phyloP scores from a whole-genome alignment of 2,888 invertebrate species.

The Stegophylla sp. region DNA sequence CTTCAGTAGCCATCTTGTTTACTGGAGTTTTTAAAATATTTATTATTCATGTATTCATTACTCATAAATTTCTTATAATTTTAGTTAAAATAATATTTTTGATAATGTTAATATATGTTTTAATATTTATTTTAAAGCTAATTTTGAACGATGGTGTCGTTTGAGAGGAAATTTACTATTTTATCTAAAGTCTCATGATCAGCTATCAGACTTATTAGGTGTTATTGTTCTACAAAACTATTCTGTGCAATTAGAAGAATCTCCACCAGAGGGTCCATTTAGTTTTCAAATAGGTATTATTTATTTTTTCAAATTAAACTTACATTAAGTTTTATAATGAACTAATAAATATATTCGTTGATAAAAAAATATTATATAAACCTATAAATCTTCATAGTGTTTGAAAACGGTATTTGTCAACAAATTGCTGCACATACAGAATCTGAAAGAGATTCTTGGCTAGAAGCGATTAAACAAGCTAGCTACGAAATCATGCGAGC shows the following conservation, averaged over 20 bases:
- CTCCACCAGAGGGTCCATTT: constrained; percentile 76
- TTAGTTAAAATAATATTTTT: background rate
- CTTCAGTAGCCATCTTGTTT: constrained; percentile 38
- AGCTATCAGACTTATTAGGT: constrained; percentile 86
- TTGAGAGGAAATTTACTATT: constrained; percentile 91
- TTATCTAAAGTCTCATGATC: constrained; percentile 88
- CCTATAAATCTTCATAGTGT: constrained; percentile 72
- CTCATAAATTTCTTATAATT: background rate
- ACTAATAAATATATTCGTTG: background rate
- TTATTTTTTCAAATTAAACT: background rate
- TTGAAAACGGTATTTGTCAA: constrained; percentile 82
- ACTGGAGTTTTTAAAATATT: background rate
- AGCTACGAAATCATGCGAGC: constrained; percentile 83
- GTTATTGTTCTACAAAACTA: constrained; percentile 89
- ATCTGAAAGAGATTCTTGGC: constrained; percentile 83
- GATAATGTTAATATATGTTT: background rate
- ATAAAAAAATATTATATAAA: constrained; percentile 4
- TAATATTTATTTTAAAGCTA: constrained; percentile 69
- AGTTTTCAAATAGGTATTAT: constrained; percentile 81
- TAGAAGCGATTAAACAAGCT: constrained; percentile 82
- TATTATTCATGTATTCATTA: background rate
- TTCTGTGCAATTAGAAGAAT: constrained; percentile 73
- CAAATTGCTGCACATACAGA: constrained; percentile 82
- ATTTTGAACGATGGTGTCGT: constrained; percentile 85
- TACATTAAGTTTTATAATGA: background rate